Evolutionary conservation across 2,113 vertebrate genomes (phyloP).

Genomic region (Passer domesticus): DNA sequence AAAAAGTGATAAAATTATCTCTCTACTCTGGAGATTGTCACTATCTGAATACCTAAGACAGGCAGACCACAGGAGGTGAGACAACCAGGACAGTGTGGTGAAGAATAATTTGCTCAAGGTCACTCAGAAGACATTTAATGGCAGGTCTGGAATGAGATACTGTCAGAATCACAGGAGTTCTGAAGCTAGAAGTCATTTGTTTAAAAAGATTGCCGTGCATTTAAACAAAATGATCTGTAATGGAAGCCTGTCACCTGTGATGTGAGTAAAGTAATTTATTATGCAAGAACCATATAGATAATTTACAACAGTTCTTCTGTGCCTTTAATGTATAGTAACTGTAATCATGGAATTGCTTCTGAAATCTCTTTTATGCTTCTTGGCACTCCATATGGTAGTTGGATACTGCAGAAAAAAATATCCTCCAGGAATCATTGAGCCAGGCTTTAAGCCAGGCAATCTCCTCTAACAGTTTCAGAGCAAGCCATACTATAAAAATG

Average conservation of each 20-base stretch:
- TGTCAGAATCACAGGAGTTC: slow-evolving; percentile 31
- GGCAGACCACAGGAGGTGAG: not conserved
- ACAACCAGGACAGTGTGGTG: not conserved
- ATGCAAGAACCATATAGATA: slow-evolving; percentile 38
- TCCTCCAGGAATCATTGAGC: slow-evolving; percentile 62
- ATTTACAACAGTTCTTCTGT: slow-evolving; percentile 51
- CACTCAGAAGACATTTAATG: not conserved
- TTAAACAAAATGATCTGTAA: slow-evolving; percentile 60
- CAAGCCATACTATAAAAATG: slow-evolving; percentile 69
- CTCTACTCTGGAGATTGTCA: not conserved
- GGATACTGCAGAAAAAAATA: slow-evolving; percentile 42
- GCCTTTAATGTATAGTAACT: slow-evolving; percentile 53
- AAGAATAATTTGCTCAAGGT: not conserved
- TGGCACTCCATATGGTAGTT: slow-evolving; percentile 46
- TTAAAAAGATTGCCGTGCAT: slow-evolving; percentile 50
- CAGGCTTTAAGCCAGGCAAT: slow-evolving; percentile 64
- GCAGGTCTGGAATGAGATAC: not conserved
- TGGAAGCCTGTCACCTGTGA: slow-evolving; percentile 36
- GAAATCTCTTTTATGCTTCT: slow-evolving; percentile 57
- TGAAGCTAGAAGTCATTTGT: slow-evolving; percentile 49
- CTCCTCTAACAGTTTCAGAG: slow-evolving; percentile 71
- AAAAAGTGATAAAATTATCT: not conserved
- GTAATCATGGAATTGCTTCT: slow-evolving; percentile 60
- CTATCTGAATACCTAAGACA: not conserved
- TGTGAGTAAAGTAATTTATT: slow-evolving; percentile 60